Evolutionary conservation across 2,113 vertebrate genomes (phyloP), one percentile per base, ranked within the genome.

Genomic region (Embiotoca jacksoni): DNA sequence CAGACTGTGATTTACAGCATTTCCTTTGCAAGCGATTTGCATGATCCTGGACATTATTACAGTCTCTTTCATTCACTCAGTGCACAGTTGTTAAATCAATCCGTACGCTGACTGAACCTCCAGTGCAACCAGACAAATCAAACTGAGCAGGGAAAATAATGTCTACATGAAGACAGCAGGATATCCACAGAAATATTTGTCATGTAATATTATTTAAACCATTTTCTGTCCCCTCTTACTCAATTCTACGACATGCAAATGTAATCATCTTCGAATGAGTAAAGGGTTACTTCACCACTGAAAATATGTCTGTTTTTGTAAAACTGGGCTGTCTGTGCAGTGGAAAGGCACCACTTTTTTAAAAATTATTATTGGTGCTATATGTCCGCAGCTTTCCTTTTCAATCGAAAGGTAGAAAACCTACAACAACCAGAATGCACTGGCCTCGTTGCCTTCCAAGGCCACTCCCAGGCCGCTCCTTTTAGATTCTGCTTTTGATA

Each of bases 11-110:
- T 91, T 89, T 90, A 90, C 79, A 77, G 67, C 49, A 61, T 91
- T 89, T 92, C 79, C 72, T 78, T 86, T 81, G 62, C 83, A 70
- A 75, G 53, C 77, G 85, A 88, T 93, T 92, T 92, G 88, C 89
- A 92, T 89, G 82, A 68, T 75, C 56, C 75, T 80, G 61, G 62
- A 82, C 72, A 78, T 74, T 82, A 70, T 83, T 72, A 49, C 78
- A 8, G 35, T 72, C 47, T 83, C 58, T 68, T 82, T 77, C 79
- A 76, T 65, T 86, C 58, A 67, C 64, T 68, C 66, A 50, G 72
- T 15, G 9, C 39, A 13, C 52, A 78, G 83, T 85, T 53, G 78
- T 90, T 89, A 87, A 88, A 86, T 84, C 67, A 65, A 41, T 60
- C 69, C 66, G 39, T 41, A 13, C 52, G 39, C 74, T 62, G 65